Evolutionary conservation across 2,888 invertebrate genomes (phyloP).

Genomic region (Alloplasta piceator): DNA sequence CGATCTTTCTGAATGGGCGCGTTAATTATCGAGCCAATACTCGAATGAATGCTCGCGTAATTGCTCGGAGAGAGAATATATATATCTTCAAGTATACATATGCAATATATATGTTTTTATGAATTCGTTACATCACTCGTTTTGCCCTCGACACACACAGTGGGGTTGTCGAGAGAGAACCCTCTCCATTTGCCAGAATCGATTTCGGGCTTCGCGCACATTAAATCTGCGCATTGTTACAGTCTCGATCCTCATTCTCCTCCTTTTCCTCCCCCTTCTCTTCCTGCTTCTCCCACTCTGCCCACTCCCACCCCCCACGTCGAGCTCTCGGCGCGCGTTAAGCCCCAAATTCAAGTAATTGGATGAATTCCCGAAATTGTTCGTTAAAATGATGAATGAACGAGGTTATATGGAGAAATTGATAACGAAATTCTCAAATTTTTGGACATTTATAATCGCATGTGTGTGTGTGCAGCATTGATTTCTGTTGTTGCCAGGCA

Average conservation of each 20-base stretch:
- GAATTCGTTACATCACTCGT: constrained; percentile 24
- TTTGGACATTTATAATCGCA: neutral
- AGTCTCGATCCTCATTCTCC: constrained; percentile 45
- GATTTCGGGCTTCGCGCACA: constrained; percentile 57
- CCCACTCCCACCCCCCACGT: neutral
- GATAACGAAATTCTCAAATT: constrained; percentile 37
- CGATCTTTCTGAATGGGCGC: constrained; percentile 52
- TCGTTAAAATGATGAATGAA: constrained; percentile 44
- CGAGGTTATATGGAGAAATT: constrained; percentile 29
- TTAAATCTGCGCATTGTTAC: constrained; percentile 62
- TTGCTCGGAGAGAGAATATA: constrained; percentile 37
- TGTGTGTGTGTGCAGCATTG: neutral
- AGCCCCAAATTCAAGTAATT: constrained; percentile 44
- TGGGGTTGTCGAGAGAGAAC: neutral
- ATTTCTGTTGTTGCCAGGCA: neutral
- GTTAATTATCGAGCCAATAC: constrained; percentile 59
- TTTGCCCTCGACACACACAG: neutral
- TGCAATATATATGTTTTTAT: neutral
- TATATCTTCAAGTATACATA: neutral
- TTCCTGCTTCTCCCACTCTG: neutral
- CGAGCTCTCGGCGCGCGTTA: constrained; percentile 19
- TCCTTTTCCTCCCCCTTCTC: neutral
- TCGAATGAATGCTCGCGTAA: constrained; percentile 56
- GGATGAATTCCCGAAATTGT: constrained; percentile 54
- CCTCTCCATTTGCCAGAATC: constrained; percentile 49